These are phyloP conservation scores for Ornithorhynchus anatinus DNA, from an alignment of 2,113 vertebrate genomes.

Conservation along the genomic window DNA sequence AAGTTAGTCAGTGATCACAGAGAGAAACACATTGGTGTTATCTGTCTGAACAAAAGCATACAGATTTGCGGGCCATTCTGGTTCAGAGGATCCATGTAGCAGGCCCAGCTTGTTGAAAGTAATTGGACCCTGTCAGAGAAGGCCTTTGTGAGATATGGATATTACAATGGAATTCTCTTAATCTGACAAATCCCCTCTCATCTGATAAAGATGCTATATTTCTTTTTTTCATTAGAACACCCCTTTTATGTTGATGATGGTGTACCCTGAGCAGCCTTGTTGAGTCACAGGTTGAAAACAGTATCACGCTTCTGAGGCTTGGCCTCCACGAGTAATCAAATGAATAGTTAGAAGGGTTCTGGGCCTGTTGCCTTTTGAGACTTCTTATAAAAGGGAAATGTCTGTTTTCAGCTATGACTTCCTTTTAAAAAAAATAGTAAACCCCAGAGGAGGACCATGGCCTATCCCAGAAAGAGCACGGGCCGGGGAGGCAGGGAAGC, in stretches of 20 bases:
- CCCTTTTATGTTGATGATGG: background rate
- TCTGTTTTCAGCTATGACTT: background rate
- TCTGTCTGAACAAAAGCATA: conserved; percentile 69
- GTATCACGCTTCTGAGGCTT: fast-evolving
- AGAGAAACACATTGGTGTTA: conserved; percentile 68
- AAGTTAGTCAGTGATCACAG: conserved; percentile 74
- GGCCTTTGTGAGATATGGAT: conserved; percentile 75
- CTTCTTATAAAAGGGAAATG: background rate
- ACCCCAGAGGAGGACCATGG: fast-evolving
- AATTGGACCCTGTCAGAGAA: conserved; percentile 75
- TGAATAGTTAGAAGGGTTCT: fast-evolving
- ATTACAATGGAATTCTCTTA: conserved; percentile 80
- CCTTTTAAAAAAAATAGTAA: background rate
- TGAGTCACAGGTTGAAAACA: fast-evolving
- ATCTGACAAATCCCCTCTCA: conserved; percentile 72
- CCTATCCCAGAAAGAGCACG: too few relatives aligned
- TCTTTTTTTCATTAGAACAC: conserved; percentile 51
- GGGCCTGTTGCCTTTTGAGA: fast-evolving
- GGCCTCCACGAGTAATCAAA: background rate
- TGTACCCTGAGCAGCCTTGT: conserved; percentile 1
- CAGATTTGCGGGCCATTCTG: conserved; percentile 70
- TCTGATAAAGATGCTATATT: conserved; percentile 66
- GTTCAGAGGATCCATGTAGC: conserved; percentile 72
- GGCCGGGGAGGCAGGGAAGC: too few relatives aligned
- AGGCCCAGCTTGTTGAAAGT: conserved; percentile 69